phyloP scores from a whole-genome alignment of 2,113 vertebrate genomes.

The Antechinus stuartii region DNA sequence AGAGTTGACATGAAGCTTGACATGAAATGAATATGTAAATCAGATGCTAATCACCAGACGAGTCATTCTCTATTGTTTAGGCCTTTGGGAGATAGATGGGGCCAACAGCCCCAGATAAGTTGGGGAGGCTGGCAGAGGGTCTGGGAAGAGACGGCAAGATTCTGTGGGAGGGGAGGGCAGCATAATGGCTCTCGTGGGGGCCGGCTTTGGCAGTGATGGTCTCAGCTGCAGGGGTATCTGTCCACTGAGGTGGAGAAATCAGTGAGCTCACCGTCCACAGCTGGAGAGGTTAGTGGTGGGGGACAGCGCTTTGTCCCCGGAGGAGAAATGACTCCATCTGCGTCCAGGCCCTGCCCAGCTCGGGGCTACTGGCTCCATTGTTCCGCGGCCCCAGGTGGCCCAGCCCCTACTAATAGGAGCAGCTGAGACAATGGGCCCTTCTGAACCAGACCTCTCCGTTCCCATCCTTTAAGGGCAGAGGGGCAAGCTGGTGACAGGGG shows the following conservation, averaged over 20 bases:
- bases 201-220: constrained; percentile 28
- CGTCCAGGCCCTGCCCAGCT: constrained; percentile 41
- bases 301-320: constrained; percentile 41
- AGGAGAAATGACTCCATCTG: constrained; percentile 36
- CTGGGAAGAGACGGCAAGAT: constrained; percentile 33
- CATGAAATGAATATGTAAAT: constrained; percentile 35
- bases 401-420: constrained; percentile 58
- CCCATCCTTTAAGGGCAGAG: constrained; percentile 9
- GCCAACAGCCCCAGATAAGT: background rate
- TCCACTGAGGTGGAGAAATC: constrained; percentile 18
- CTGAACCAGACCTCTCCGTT: constrained; percentile 6
- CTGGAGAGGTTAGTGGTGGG: constrained; percentile 45
- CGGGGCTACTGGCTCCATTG: constrained; percentile 65
- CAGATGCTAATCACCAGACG: constrained; percentile 26
- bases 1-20: background rate
- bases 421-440: constrained; percentile 44
- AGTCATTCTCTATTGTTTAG: constrained; percentile 58
- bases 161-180: constrained; percentile 34
- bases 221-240: constrained; percentile 50
- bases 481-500: background rate
- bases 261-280: constrained; percentile 75
- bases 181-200: background rate
- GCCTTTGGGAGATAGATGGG: background rate
- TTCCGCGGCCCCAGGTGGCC: constrained; percentile 49
- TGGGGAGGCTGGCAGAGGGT: constrained; percentile 24